These are phyloP conservation scores for Noctua janthe DNA, from an alignment of 2,888 invertebrate genomes.

Conservation along the genomic window DNA sequence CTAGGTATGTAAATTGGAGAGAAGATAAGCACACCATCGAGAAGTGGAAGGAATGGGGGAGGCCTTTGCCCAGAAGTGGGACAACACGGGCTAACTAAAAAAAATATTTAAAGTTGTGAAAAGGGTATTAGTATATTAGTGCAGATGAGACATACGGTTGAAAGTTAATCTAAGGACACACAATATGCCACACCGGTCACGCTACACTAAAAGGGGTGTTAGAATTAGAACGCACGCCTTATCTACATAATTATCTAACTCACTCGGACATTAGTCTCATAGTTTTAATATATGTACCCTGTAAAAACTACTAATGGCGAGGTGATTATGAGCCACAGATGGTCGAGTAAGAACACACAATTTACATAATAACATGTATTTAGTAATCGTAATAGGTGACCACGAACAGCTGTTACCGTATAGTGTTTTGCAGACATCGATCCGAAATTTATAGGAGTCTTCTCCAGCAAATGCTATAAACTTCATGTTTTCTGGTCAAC, in stretches of 20 bases:
- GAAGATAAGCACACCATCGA: too few species aligned
- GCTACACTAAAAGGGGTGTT: slow-evolving; percentile 39
- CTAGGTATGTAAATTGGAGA: too few species aligned
- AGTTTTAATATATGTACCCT: slow-evolving; percentile 9
- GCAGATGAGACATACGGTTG: neutral
- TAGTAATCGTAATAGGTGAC: neutral
- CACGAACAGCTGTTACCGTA: neutral
- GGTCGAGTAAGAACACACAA: neutral
- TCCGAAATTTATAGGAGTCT: neutral
- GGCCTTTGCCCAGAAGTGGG: too few species aligned
- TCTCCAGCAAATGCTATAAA: neutral
- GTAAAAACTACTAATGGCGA: neutral
- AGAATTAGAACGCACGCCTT: neutral
- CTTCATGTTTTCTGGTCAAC: neutral
- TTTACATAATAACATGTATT: neutral
- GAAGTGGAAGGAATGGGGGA: too few species aligned
- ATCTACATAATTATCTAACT: neutral
- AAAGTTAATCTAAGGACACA: neutral
- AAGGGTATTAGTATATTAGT: neutral
- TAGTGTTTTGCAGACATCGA: neutral
- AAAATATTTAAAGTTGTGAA: neutral
- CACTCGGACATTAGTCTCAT: neutral
- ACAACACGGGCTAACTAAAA: too few species aligned
- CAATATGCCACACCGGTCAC: slow-evolving; percentile 15
- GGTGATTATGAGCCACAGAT: slow-evolving; percentile 16